Evolutionary conservation across 2,888 invertebrate species (phyloP).

Genomic region (Polyommatus icarus): DNA sequence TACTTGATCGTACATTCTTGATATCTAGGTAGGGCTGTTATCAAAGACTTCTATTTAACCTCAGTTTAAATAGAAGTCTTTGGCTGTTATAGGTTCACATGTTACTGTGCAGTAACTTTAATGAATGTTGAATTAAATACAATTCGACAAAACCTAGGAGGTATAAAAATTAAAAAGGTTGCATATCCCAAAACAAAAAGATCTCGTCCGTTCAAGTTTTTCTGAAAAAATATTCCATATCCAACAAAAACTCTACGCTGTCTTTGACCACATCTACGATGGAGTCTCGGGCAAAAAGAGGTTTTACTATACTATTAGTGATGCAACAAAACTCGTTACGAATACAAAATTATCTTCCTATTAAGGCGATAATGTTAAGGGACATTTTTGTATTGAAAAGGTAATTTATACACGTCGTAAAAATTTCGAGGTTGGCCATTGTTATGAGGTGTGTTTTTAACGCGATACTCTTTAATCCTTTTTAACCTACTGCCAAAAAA

Average conservation of each 20-base stretch:
- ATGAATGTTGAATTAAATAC: no score
- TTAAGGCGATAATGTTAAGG: not conserved
- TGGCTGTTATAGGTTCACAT: no score
- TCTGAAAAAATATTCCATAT: not conserved
- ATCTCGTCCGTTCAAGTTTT: conserved; percentile 11
- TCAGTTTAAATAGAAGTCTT: no score
- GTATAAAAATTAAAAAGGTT: not conserved
- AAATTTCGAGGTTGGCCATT: not conserved
- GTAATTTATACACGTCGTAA: conserved; percentile 2
- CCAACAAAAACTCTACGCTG: not conserved
- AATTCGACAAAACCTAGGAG: not conserved
- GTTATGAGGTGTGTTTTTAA: not conserved
- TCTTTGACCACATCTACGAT: not conserved
- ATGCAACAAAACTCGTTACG: conserved; percentile 5
- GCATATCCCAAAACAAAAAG: not conserved
- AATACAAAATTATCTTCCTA: not conserved
- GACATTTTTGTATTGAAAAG: conserved; percentile 13
- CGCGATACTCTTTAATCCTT: not conserved
- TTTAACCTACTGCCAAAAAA: not conserved
- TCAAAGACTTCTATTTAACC: no score
- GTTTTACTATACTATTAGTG: conserved; percentile 2
- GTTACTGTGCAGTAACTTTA: no score
- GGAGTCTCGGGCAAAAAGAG: conserved; percentile 4
- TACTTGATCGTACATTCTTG: no score
- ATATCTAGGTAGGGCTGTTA: no score